A percentile compares a stretch with the other conserved stretches of the same genome.
phyloP scores from a whole-genome alignment of 2,113 vertebrate species.

The Onychostoma macrolepis region DNA sequence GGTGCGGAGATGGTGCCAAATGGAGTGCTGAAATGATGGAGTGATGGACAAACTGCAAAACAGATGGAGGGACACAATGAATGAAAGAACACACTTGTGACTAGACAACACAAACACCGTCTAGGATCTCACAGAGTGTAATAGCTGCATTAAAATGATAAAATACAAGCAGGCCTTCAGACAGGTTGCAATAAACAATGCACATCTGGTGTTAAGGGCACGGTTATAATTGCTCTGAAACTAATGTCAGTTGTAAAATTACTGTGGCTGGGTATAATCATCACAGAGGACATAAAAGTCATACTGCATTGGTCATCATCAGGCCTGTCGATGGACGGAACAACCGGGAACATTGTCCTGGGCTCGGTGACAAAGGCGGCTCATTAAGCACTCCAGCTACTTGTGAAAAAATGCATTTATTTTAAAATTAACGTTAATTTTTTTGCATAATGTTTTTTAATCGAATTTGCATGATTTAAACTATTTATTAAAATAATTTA shows the following conservation, averaged over 20 bases:
- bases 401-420: background rate
- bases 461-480: too few species aligned
- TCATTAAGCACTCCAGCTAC: background rate
- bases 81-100: constrained; percentile 31
- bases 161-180: constrained; percentile 5
- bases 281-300: constrained; percentile 4
- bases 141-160: background rate
- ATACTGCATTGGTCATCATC: background rate
- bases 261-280: constrained; percentile 1
- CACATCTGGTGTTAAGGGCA: constrained; percentile 32
- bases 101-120: constrained; percentile 16
- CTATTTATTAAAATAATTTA: too few species aligned
- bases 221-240: constrained; percentile 18
- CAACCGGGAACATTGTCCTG: background rate
- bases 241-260: background rate
- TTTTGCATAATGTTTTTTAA: background rate
- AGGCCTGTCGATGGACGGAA: background rate
- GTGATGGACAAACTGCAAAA: constrained; percentile 52
- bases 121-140: background rate
- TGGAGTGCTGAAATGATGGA: constrained; percentile 62
- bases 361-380: background rate
- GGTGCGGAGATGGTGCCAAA: constrained; percentile 62
- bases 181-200: constrained; percentile 14
- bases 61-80: constrained; percentile 27
- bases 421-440: background rate